Evolutionary conservation across 1,140 invertebrate species (phyloP).

Genomic region (Drosophila murphyi): DNA sequence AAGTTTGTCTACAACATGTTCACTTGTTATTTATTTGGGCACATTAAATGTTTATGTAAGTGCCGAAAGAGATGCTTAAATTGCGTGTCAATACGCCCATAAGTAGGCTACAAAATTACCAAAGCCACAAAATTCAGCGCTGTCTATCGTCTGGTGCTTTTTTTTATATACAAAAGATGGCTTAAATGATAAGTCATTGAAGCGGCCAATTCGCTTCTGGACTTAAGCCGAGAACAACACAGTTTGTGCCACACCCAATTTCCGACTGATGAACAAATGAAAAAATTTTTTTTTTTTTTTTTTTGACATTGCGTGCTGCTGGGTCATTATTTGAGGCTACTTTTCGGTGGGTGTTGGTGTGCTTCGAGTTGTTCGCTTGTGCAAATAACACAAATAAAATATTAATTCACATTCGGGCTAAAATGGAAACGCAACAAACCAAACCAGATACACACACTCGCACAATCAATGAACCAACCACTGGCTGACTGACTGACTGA

Average conservation of each 20-base stretch:
- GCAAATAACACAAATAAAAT: conserved; percentile 65
- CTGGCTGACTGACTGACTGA: conserved; percentile 30
- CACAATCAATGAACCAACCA: too few species aligned
- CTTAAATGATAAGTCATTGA: conserved; percentile 52
- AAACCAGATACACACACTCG: conserved; percentile 27
- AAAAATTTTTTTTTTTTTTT: background rate
- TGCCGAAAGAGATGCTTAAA: conserved; percentile 33
- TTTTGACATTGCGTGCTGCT: conserved; percentile 60
- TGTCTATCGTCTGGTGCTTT: background rate
- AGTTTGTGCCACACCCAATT: conserved; percentile 22
- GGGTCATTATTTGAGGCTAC: conserved; percentile 62
- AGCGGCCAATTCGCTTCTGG: conserved; percentile 39
- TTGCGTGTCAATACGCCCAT: conserved; percentile 48
- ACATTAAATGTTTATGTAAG: conserved; percentile 55
- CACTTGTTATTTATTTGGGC: conserved; percentile 43
- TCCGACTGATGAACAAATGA: conserved; percentile 7
- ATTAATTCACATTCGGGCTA: conserved; percentile 59
- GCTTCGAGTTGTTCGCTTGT: conserved; percentile 31
- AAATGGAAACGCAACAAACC: conserved; percentile 17
- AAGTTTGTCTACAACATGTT: background rate
- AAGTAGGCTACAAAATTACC: conserved; percentile 33
- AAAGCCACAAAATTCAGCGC: background rate
- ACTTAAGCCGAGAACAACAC: too few species aligned
- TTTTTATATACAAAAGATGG: conserved; percentile 25
- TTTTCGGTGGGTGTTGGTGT: conserved; percentile 40